Conservation (phyloP, 2,888 invertebrate species). For the Pyrrhosoma nymphula region DNA sequence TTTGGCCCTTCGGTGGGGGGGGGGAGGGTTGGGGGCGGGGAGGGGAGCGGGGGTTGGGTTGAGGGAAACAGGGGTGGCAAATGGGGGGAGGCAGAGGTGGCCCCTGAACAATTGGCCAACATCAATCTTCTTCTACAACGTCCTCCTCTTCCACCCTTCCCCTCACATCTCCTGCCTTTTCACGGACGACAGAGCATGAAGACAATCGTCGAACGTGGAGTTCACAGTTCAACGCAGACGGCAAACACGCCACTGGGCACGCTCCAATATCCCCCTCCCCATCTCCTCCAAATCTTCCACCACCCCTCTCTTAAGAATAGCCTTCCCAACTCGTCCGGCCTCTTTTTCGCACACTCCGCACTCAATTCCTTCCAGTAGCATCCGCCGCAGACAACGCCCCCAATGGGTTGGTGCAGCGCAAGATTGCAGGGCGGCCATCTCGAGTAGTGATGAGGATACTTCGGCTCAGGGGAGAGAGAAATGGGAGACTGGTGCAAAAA, state of each 20-base stretch:
- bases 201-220: slow-evolving; percentile 60
- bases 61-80: not conserved
- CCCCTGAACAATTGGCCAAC: slow-evolving; percentile 43
- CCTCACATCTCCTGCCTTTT: slow-evolving; percentile 11
- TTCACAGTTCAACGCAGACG: slow-evolving; percentile 63
- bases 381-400: not conserved
- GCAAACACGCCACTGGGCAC: slow-evolving; percentile 66
- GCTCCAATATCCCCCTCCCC: slow-evolving; percentile 6
- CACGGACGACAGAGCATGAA: slow-evolving; percentile 54
- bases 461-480: not conserved
- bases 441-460: not conserved
- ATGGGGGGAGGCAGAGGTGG: not conserved
- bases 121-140: slow-evolving; percentile 52
- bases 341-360: not conserved
- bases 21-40: not conserved
- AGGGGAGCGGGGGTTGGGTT: too few relatives aligned
- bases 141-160: not conserved
- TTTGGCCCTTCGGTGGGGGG: too few relatives aligned
- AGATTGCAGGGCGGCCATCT: not conserved
- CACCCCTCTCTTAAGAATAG: not conserved
- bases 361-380: not conserved
- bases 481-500: not conserved
- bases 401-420: not conserved
- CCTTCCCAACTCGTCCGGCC: not conserved
- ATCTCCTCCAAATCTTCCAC: not conserved